Conservation (phyloP, 2,113 vertebrate genomes). For the Caranx melampygus region DNA sequence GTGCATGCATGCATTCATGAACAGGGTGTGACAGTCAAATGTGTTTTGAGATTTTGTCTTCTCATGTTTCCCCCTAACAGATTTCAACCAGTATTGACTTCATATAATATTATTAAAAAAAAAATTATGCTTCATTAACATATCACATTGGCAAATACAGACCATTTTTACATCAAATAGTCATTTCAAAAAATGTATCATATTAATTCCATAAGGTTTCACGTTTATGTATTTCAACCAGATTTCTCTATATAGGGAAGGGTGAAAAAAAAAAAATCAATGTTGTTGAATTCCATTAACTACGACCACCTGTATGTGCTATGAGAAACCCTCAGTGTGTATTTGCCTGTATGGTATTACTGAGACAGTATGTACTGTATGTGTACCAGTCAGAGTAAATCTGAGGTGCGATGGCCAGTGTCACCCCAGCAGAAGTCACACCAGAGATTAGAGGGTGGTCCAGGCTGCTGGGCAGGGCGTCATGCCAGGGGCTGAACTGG, state of each 20-base stretch:
- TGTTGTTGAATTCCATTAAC: no score
- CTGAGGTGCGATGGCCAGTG: constrained; percentile 16
- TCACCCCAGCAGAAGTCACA: constrained; percentile 44
- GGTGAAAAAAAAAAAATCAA: no score
- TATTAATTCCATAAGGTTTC: no score
- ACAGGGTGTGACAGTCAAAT: neutral
- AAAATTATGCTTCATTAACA: no score
- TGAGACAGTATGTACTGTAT: neutral
- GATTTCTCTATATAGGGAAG: no score
- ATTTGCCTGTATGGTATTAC: neutral
- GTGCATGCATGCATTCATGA: constrained; percentile 6
- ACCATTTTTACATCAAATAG: no score
- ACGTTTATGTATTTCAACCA: no score
- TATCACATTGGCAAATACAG: no score
- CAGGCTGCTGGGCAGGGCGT: constrained; percentile 8
- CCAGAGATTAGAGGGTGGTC: constrained; percentile 51
- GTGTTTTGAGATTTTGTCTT: constrained; percentile 5
- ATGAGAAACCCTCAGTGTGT: neutral
- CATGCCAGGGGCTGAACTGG: constrained; percentile 60
- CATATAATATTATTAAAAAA: neutral
- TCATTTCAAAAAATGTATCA: no score
- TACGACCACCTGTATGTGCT: no score
- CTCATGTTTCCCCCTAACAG: neutral
- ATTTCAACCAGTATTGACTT: neutral
- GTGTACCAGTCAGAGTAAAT: constrained; percentile 16